Evolutionary conservation across 1,140 invertebrate species (phyloP), one percentile per base, ranked within the genome.

Genomic region (Cydia strobilella): DNA sequence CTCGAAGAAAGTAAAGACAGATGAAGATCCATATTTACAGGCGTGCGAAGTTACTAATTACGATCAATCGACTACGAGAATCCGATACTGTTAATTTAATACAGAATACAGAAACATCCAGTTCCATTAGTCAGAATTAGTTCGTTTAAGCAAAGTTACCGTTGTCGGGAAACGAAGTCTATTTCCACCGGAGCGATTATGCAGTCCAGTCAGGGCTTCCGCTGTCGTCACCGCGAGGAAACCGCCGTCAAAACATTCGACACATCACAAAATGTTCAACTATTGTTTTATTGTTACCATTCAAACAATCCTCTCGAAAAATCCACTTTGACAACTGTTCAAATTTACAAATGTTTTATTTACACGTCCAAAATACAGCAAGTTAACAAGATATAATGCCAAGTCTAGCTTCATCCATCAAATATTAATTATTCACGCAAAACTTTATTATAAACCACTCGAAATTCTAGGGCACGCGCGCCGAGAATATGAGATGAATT

Each of bases 191-290:
- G 35, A 18, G 65, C 31, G 65, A 69, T 69, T 69, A 69, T 69
- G 65, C 65, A 69, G 65, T 69, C 65, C 65, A 35, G n/a, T 69
- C 65, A 69, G 65, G 27, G 65, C 65, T 35, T 69, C 65, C 65
- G 65, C 27, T 69, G 65, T 18, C 65, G 65, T 69, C 65, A 69
- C 65, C 65, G 27, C 63, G 31, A 69, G 65, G 65, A 69, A 69
- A 69, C 31, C 63, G 63, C 63, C 65, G 65, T 69, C 65, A 69
- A 69, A 69, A 69, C 65, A 69, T 69, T 39, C 31, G 65, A 69
- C 31, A 69, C 65, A 69, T 69, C 65, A 69, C 65, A 42, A 69
- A 69, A 69, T 69, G 65, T 69, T 20, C 25, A 65, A 63, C 63
- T n/a, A 39, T 69, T 69, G 65, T 69, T 66, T 66, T 66, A 66